Evolutionary conservation across 92 coral and sea anemone species (phyloP).

Genomic region (Pocillopora meandrina): DNA sequence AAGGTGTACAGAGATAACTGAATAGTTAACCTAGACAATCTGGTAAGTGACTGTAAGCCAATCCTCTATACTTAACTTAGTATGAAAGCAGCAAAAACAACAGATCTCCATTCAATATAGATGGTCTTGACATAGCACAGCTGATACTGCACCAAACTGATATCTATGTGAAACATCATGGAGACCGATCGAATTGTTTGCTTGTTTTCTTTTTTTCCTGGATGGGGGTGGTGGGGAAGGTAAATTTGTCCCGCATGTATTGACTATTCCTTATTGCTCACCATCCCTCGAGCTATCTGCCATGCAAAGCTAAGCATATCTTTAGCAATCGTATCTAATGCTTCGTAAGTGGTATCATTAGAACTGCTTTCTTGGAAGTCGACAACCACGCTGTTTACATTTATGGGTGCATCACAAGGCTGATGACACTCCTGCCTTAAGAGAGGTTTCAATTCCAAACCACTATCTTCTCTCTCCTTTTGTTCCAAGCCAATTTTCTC

Average conservation of each 20-base stretch:
- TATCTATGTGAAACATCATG: no score
- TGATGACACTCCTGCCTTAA: neutral
- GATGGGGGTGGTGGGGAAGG: no score
- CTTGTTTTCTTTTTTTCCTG: no score
- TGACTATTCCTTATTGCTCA: neutral
- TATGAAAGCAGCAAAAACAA: no score
- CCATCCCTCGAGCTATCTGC: slow-evolving; percentile 16
- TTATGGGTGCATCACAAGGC: neutral
- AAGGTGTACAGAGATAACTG: no score
- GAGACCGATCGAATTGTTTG: no score
- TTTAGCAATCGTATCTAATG: neutral
- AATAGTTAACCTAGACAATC: no score
- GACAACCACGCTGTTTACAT: neutral
- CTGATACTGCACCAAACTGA: no score
- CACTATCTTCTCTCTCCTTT: neutral
- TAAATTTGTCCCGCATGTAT: neutral
- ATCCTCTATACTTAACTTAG: no score
- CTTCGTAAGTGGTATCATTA: neutral
- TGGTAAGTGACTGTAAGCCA: no score
- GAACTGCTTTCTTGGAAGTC: neutral
- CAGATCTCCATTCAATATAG: no score
- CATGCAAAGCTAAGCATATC: neutral
- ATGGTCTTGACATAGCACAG: no score
- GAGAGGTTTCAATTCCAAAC: neutral
- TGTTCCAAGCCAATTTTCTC: neutral